phyloP scores from a whole-genome alignment of 2,888 invertebrate genomes.

The Drosophila recens region DNA sequence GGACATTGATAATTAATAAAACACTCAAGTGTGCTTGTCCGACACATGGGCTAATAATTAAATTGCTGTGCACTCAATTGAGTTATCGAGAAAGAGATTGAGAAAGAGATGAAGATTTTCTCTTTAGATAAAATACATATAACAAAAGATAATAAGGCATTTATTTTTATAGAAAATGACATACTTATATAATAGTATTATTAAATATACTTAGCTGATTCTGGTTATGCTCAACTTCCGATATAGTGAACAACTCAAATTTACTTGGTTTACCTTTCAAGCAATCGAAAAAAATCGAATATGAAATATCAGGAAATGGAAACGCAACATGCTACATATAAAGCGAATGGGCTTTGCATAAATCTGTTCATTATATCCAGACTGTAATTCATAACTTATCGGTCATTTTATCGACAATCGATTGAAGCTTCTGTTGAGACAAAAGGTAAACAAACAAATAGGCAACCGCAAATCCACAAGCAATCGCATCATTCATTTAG shows the following conservation, averaged over 20 bases:
- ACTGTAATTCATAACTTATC: slow-evolving; percentile 5
- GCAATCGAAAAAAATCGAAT: too few species aligned
- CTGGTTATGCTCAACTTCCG: too few species aligned
- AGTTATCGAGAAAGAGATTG: background rate
- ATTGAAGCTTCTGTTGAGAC: background rate
- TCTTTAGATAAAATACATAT: background rate
- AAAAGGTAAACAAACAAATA: slow-evolving; percentile 21
- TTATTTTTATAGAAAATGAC: too few species aligned
- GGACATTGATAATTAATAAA: slow-evolving; percentile 10
- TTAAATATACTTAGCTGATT: too few species aligned
- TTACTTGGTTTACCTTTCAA: too few species aligned
- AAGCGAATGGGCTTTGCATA: too few species aligned
- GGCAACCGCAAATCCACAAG: slow-evolving; percentile 33
- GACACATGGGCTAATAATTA: slow-evolving; percentile 10
- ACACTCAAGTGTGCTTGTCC: background rate
- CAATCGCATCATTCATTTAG: slow-evolving; percentile 39
- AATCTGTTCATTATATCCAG: background rate
- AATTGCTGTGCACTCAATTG: slow-evolving; percentile 10
- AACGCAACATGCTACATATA: too few species aligned
- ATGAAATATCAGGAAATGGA: too few species aligned
- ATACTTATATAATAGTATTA: too few species aligned
- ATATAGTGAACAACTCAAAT: too few species aligned
- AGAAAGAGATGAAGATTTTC: background rate
- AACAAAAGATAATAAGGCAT: too few species aligned
- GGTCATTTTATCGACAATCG: slow-evolving; percentile 15